Conservation (phyloP, 2,113 vertebrate species). For the Poeciliopsis prolifica region DNA sequence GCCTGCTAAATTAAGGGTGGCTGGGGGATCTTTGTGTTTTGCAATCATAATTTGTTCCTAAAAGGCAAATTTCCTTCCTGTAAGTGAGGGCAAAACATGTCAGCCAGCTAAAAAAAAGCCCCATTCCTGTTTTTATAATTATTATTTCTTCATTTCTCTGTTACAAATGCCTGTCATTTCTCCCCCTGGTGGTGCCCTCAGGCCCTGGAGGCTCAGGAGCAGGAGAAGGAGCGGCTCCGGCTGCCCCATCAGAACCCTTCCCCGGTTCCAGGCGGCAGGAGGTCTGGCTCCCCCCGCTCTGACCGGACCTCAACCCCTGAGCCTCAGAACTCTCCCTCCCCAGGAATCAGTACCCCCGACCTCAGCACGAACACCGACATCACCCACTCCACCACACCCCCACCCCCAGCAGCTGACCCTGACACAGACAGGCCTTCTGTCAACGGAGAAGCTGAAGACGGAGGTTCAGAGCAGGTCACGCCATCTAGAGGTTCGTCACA, state of each 20-base stretch:
- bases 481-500: conserved; percentile 51
- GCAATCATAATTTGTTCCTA: too few species aligned
- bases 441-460: conserved; percentile 69
- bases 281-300: conserved; percentile 77
- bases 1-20: too few species aligned
- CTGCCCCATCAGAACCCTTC: conserved; percentile 80
- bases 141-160: not conserved
- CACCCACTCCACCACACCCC: conserved; percentile 27
- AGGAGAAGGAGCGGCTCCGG: conserved; percentile 82
- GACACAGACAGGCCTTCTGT: conserved; percentile 58
- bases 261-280: conserved; percentile 65
- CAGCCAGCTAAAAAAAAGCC: too few species aligned
- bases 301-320: conserved; percentile 61
- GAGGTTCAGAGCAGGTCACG: conserved; percentile 47
- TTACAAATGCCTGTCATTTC: not conserved
- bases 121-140: too few species aligned
- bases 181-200: conserved; percentile 54
- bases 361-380: conserved; percentile 22
- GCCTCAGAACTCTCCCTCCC: conserved; percentile 67
- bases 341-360: conserved; percentile 67
- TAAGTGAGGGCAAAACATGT: too few species aligned
- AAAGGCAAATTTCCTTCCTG: too few species aligned
- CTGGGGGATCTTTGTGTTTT: too few species aligned
- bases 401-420: conserved; percentile 21
- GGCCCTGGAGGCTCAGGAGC: conserved; percentile 88